Percentiles rank a stretch among this genome's conserved stretches.
These are phyloP conservation scores for Lamproptera curius DNA, from an alignment of 2,888 invertebrate genomes.

Conservation along the genomic window DNA sequence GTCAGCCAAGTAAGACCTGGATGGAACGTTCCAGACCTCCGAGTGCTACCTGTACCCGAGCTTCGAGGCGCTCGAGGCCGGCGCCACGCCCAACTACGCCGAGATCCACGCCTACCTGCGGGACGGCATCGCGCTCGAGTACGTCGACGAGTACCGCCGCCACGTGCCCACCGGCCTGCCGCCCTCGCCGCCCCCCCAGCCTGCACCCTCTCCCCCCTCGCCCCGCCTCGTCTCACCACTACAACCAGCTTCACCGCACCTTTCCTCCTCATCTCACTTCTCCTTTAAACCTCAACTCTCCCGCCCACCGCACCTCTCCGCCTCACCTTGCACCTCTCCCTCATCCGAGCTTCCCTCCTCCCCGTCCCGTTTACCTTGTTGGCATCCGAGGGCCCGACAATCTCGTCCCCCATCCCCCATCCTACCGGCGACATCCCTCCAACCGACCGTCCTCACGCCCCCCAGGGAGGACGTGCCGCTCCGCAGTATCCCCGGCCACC, in stretches of 20 bases:
- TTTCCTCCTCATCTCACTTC: neutral
- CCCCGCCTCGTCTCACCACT: constrained; percentile 13
- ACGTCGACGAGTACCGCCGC: constrained; percentile 55
- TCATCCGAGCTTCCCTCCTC: no score
- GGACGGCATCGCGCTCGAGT: constrained; percentile 63
- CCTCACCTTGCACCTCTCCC: no score
- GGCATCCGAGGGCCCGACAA: constrained; percentile 2
- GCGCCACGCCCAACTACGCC: constrained; percentile 60
- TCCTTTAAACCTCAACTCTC: neutral
- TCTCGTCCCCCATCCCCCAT: constrained; percentile 4
- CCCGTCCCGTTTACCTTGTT: constrained; percentile 15
- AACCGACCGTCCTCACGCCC: constrained; percentile 32
- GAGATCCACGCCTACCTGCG: constrained; percentile 59
- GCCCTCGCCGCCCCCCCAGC: constrained; percentile 20
- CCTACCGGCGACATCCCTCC: neutral
- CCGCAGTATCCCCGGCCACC: neutral
- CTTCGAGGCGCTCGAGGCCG: constrained; percentile 73
- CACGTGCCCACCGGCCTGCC: constrained; percentile 51
- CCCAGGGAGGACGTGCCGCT: constrained; percentile 28
- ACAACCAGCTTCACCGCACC: neutral
- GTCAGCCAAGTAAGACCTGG: constrained; percentile 5
- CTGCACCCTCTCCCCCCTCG: constrained; percentile 16
- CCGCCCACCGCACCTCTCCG: neutral
- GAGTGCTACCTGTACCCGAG: constrained; percentile 71
- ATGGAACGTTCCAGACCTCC: constrained; percentile 49